Conservation (phyloP, 2,113 vertebrate species). For the Delphinapterus leucas region DNA sequence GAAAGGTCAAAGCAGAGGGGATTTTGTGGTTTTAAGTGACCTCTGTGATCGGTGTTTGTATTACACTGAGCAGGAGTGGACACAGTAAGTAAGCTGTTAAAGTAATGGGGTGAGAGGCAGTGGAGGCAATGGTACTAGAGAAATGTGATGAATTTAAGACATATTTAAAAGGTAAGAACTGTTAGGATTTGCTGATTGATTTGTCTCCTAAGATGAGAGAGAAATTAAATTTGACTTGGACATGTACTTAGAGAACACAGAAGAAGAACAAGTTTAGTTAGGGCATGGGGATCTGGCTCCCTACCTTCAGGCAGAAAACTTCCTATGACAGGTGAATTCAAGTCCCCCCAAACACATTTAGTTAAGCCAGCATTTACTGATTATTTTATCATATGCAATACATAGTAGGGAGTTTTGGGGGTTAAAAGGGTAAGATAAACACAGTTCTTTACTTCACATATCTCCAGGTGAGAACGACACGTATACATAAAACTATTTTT, state of each 20-base stretch:
- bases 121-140: neutral
- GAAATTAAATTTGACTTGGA: neutral
- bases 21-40: neutral
- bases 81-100: neutral
- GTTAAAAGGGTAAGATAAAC: neutral
- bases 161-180: neutral
- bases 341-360: neutral
- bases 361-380: neutral
- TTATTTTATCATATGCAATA: neutral
- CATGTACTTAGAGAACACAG: neutral
- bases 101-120: neutral
- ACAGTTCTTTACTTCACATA: neutral
- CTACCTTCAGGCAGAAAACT: neutral
- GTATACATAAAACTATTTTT: neutral
- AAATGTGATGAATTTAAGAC: neutral
- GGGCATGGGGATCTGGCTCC: neutral
- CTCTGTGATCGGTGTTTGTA: neutral
- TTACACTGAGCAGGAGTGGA: neutral
- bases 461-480: neutral
- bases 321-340: neutral
- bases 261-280: neutral
- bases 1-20: neutral
- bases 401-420: neutral
- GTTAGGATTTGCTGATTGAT: neutral
- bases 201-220: neutral